Conservation (phyloP, 2,888 invertebrate species). For the Agrypnus murinus region DNA sequence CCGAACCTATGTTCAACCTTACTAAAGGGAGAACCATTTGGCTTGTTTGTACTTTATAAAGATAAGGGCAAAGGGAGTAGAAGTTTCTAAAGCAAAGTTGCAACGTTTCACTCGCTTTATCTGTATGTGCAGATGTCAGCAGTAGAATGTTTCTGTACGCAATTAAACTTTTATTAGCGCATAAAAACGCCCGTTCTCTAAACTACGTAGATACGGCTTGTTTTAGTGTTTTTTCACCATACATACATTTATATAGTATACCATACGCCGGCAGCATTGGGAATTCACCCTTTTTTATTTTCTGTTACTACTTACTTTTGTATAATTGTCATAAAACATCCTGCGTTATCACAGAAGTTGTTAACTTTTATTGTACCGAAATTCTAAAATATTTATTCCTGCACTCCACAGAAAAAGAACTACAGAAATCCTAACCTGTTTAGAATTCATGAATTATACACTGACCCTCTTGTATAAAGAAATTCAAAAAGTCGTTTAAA, state of each 20-base stretch:
- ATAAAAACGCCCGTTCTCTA: slow-evolving; percentile 60
- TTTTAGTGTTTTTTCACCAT: slow-evolving; percentile 57
- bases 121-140: slow-evolving; percentile 61
- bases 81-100: slow-evolving; percentile 54
- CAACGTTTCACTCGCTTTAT: slow-evolving; percentile 56
- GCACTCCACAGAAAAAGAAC: no score
- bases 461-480: no score
- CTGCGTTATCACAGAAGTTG: no score
- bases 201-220: slow-evolving; percentile 61
- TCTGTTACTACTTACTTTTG: slow-evolving; percentile 10
- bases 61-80: slow-evolving; percentile 49
- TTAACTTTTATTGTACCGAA: no score
- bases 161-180: slow-evolving; percentile 63
- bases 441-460: no score
- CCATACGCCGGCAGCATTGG: slow-evolving; percentile 42
- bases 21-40: slow-evolving; percentile 18
- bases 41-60: slow-evolving; percentile 39
- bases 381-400: no score
- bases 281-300: slow-evolving; percentile 45
- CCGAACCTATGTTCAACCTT: slow-evolving; percentile 23
- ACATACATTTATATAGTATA: slow-evolving; percentile 42
- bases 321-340: no score
- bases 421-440: no score
- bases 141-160: slow-evolving; percentile 59
- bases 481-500: no score